These are phyloP conservation scores for Cecropterus lyciades DNA, from an alignment of 1,140 invertebrate species.

Conservation along the genomic window DNA sequence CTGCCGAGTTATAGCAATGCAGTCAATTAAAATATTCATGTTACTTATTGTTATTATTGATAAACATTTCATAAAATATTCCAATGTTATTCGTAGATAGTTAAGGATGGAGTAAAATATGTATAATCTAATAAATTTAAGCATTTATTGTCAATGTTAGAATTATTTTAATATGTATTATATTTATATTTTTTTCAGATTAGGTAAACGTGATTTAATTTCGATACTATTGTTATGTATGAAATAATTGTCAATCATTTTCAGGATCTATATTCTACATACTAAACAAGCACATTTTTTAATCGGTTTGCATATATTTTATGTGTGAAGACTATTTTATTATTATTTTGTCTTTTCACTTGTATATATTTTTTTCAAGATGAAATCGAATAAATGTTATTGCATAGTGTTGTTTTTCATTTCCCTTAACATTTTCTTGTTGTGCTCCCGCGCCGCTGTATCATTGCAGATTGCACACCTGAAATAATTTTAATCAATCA, in stretches of 20 bases:
- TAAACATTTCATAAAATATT: background rate
- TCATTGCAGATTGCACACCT: constrained; percentile 26
- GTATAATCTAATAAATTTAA: background rate
- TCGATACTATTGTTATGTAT: too few species aligned
- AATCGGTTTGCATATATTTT: too few species aligned
- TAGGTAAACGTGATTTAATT: too few species aligned
- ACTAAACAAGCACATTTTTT: too few species aligned
- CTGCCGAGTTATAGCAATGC: background rate
- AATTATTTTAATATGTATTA: background rate
- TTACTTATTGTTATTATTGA: background rate
- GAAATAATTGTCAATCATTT: too few species aligned
- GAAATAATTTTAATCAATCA: background rate
- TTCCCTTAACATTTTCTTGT: constrained; percentile 21
- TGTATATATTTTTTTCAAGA: constrained; percentile 3
- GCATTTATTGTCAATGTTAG: background rate
- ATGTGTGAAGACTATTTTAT: too few species aligned
- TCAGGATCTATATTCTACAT: too few species aligned
- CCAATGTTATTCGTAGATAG: background rate
- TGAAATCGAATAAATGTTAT: constrained; percentile 28
- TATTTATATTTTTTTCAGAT: background rate
- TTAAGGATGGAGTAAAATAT: background rate
- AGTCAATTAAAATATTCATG: background rate
- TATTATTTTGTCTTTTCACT: background rate
- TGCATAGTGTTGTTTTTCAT: constrained; percentile 25
- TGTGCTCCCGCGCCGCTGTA: constrained; percentile 10